A percentile compares a stretch with the other conserved stretches of the same genome.
Conservation (phyloP, 2,113 vertebrate species). For the Chauna torquata region DNA sequence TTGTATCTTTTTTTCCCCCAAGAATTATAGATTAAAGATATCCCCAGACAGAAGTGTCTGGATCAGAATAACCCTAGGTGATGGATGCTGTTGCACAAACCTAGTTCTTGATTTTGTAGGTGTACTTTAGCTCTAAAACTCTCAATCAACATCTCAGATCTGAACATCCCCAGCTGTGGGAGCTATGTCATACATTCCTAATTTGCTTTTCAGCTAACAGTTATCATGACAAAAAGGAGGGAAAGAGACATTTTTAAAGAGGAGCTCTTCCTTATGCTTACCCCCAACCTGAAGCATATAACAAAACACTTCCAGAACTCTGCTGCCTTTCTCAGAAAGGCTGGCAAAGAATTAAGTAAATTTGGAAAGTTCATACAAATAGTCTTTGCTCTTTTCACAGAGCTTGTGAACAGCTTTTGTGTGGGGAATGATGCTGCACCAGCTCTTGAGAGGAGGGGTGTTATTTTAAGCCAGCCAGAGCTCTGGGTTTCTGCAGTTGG, state of each 20-base stretch:
- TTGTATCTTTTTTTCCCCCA: not conserved
- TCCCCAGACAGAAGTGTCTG: not conserved
- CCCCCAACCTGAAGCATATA: not conserved
- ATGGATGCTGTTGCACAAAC: not conserved
- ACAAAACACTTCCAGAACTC: not conserved
- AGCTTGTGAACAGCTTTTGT: conserved; percentile 26
- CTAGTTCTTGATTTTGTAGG: not conserved
- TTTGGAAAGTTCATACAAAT: not conserved
- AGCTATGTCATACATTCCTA: not conserved
- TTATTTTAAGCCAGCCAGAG: not conserved
- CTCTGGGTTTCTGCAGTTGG: not conserved
- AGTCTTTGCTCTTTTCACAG: not conserved
- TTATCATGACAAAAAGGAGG: not conserved
- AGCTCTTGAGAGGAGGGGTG: not conserved
- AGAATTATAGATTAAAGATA: not conserved
- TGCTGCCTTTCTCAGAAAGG: not conserved
- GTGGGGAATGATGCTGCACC: not conserved
- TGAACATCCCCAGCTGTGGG: not conserved
- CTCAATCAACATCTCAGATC: not conserved
- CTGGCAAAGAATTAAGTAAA: not conserved
- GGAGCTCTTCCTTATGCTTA: not conserved
- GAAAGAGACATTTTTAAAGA: not conserved
- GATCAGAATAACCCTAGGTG: not conserved
- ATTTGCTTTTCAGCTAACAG: not conserved
- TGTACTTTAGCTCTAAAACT: not conserved